Base-by-base conservation (phyloP, 1,140 invertebrate genomes). In the Leptinotarsa lineolata region DNA sequence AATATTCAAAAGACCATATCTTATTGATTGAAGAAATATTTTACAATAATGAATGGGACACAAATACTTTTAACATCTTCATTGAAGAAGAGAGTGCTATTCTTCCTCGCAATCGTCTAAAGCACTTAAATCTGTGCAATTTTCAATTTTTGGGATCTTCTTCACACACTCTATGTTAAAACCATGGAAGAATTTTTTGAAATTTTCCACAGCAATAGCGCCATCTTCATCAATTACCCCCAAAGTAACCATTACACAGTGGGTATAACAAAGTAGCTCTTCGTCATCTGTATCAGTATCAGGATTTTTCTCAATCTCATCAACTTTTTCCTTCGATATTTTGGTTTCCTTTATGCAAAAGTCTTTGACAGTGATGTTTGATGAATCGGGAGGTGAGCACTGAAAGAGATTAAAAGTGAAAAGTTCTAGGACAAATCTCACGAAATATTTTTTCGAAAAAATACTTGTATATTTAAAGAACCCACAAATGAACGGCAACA, bases 121-220 rank as follows among this genome's bases (percentile, higher is more conserved):
- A 44, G 64, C 39, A n/a, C 22, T 30, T 4, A 66, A 39, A 44
- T 66, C 64, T 18, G 64, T 66, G 30, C 64, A 66, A 13, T 64
- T 24, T 39, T 39, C 39, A 30, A 66, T 44, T 16, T n/a, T 30
- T 15, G 11, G 30, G 11, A 66, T n/a, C 18, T 66, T 66, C 30
- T 66, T 44, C n/a, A 66, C 22, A 18, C 64, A 66, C 39, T 66
- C 64, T 18, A 39, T 39, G 30, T 66, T 16, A 15, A 66, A n/a
- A 12, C 18, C 15, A 39, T 30, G 12, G 48, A n/a, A 18, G 15
- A 16, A 18, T 16, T 18, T 18, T 15, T 15, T 18, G 6, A 54
- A 54, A 6, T 4, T 54, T 5, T 54, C 16, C 48, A 54, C n/a
- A 18, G 15, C 3, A 18, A 66, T 30, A 16, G 13, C 16, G 18